Evolutionary conservation across 2,888 invertebrate genomes (phyloP), one percentile per base, ranked within the genome.

Genomic region (Drosophila seclusa): DNA sequence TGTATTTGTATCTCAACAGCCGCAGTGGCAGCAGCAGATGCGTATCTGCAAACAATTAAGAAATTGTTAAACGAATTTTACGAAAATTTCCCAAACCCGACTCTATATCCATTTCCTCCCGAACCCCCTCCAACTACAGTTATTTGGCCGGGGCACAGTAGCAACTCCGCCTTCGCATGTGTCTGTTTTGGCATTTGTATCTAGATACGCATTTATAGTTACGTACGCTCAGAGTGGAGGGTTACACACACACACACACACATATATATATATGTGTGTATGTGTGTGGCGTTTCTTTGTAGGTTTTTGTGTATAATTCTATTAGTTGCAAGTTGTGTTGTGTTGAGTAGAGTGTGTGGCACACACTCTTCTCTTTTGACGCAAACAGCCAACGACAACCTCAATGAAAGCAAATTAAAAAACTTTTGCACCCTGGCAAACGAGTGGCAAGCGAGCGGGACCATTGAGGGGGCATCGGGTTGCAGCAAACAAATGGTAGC

Each of bases 321-420:
- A 89, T 87, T 87, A 87, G 87, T 83, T 89, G 83, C 85, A 89
- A 87, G 73, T 82, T 85, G 78, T 80, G 45, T 16, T 45, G 21
- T 38, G 18, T 8, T 38, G 38, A 68, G 77, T 63, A 4, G 60
- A 50, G 75, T 54, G 78, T 45, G 69, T 69, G 68, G 71, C 58
- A 57, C 38, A 55, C 55, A 48, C 62, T 73, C 68, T 68, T 54
- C 80, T 16, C 78, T 76, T 80, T 72, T 74, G 81, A 81, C 62
- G 76, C 68, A 79, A 76, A 76, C 79, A 79, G 60, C 79, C 68
- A 67, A 72, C 78, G 82, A 73, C 75, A 80, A 83, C 80, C 84
- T 80, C 88, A 88, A 87, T 83, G 85, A 84, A 85, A 89, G 87
- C 85, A 87, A 87, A 87, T 87, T 89, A 89, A 87, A 87, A 89